Conservation (phyloP, 2,888 invertebrate genomes). For the Taphrorychus bicolor region DNA sequence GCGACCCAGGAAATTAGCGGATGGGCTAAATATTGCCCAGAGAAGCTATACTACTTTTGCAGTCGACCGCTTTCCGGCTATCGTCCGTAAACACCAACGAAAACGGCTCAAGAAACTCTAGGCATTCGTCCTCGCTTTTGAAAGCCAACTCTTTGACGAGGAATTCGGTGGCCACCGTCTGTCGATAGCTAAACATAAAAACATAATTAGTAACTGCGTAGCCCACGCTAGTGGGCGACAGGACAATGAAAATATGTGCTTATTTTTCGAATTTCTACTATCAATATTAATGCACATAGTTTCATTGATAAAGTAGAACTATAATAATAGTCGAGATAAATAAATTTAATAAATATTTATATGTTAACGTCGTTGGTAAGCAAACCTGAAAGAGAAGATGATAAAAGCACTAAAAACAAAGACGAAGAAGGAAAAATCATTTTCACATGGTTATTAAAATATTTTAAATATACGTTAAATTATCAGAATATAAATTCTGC, state of each 20-base stretch:
- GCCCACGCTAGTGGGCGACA: not conserved
- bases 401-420: too few species aligned
- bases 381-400: too few species aligned
- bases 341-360: too few species aligned
- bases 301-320: too few species aligned
- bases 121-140: constrained; percentile 80
- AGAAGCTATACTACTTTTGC: constrained; percentile 79
- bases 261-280: too few species aligned
- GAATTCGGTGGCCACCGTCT: constrained; percentile 86
- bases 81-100: constrained; percentile 76
- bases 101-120: constrained; percentile 87
- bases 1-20: too few species aligned
- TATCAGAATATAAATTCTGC: too few species aligned
- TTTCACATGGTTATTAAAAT: too few species aligned
- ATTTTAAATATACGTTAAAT: too few species aligned
- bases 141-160: constrained; percentile 89
- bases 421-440: too few species aligned
- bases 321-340: too few species aligned
- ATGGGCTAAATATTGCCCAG: constrained; percentile 62
- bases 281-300: not conserved
- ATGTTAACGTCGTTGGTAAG: too few species aligned
- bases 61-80: constrained; percentile 82
- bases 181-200: constrained; percentile 84
- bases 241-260: constrained; percentile 7
- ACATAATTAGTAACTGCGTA: constrained; percentile 19